Evolutionary conservation across 1,140 invertebrate species (phyloP).

Genomic region (Microvelia longipes): DNA sequence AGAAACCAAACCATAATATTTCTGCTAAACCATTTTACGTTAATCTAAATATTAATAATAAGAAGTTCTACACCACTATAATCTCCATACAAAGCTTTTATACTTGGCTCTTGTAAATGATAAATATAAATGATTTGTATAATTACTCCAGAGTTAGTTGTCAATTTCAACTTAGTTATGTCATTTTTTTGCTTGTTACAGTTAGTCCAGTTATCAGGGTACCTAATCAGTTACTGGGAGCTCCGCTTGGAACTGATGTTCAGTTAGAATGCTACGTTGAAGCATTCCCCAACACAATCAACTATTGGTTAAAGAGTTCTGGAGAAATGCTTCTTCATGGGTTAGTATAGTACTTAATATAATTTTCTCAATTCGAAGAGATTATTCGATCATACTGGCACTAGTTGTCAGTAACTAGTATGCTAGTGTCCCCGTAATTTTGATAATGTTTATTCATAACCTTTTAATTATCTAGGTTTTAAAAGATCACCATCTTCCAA

Average conservation of each 20-base stretch:
- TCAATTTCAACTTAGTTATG: constrained; percentile 71
- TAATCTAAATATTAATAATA: too few relatives aligned
- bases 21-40: too few relatives aligned
- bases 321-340: constrained; percentile 62
- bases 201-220: constrained; percentile 77
- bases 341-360: constrained; percentile 34
- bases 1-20: too few relatives aligned
- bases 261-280: constrained; percentile 78
- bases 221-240: constrained; percentile 73
- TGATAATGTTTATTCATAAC: too few relatives aligned
- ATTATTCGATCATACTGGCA: too few relatives aligned
- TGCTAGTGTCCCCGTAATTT: too few relatives aligned
- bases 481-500: too few relatives aligned
- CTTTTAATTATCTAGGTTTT: too few relatives aligned
- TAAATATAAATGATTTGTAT: constrained; percentile 24
- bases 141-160: constrained; percentile 67
- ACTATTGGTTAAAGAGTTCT: constrained; percentile 67
- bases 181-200: constrained; percentile 55
- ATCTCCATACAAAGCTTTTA: too few relatives aligned
- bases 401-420: too few relatives aligned
- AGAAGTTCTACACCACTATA: too few relatives aligned
- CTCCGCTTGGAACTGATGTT: constrained; percentile 68
- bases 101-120: neutral
- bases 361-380: too few relatives aligned
- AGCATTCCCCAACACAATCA: constrained; percentile 73